These are phyloP conservation scores for Chrysogorgia sp. DNA, from an alignment of 92 coral and sea anemone species.

Conservation along the genomic window DNA sequence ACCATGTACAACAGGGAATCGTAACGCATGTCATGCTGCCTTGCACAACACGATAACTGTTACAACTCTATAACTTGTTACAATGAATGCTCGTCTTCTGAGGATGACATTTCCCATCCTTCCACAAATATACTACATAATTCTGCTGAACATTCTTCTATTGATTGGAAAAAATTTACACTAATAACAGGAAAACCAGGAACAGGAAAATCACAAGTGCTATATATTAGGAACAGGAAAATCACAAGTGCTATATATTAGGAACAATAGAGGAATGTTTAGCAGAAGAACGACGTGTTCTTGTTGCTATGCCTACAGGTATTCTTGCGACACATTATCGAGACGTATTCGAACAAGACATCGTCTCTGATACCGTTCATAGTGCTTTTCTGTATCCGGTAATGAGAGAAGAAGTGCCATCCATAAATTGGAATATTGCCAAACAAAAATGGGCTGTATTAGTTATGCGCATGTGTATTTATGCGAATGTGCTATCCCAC, in stretches of 20 bases:
- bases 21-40: no score
- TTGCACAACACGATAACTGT: no score
- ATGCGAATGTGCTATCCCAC: no score
- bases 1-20: no score
- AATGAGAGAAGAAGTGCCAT: neutral
- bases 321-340: neutral
- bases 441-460: no score
- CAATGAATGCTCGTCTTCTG: no score
- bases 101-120: no score
- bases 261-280: neutral
- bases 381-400: conserved; percentile 45
- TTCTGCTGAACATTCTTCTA: no score
- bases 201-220: conserved; percentile 29
- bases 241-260: neutral
- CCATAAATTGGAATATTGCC: conserved; percentile 13
- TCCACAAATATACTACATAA: no score
- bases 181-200: conserved; percentile 45
- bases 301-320: neutral
- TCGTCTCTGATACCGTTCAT: conserved; percentile 19
- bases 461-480: no score
- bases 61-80: no score
- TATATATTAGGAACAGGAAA: conserved; percentile 39
- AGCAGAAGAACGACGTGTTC: neutral
- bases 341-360: neutral
- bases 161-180: conserved; percentile 27